Conservation (phyloP, 2,797 vertebrate genomes). For the Sarcophilus harrisii region DNA sequence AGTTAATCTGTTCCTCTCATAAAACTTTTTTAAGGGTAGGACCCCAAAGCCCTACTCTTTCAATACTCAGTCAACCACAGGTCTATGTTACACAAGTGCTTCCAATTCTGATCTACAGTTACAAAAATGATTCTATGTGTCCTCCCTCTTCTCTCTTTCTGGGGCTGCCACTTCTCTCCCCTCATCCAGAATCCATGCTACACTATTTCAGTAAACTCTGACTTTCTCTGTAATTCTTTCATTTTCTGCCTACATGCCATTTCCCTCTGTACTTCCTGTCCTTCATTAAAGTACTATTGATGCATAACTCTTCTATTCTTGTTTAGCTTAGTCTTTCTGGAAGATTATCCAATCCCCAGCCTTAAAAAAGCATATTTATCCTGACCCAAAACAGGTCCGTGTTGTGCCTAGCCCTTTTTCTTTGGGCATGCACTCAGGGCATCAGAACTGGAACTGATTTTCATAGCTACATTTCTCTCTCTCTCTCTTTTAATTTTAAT, state of each 20-base stretch:
- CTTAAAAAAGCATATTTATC: background rate
- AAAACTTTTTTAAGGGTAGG: background rate
- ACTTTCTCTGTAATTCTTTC: background rate
- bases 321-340: too few relatives aligned
- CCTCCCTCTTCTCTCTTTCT: background rate
- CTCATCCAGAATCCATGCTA: background rate
- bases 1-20: background rate
- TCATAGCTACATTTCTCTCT: too few relatives aligned
- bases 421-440: background rate
- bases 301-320: background rate
- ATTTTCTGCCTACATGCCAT: background rate
- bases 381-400: background rate
- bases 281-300: background rate
- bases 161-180: background rate
- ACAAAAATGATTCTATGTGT: background rate
- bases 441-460: background rate
- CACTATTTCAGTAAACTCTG: background rate
- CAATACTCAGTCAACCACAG: background rate
- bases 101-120: background rate
- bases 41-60: background rate
- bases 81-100: background rate
- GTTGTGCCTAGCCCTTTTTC: background rate
- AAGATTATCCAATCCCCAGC: too few relatives aligned
- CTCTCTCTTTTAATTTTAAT: too few relatives aligned
- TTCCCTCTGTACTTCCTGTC: background rate